Percentiles rank a stretch among this genome's conserved stretches.
Conservation (phyloP, 1,140 invertebrate genomes). For the Cydia strobilella region DNA sequence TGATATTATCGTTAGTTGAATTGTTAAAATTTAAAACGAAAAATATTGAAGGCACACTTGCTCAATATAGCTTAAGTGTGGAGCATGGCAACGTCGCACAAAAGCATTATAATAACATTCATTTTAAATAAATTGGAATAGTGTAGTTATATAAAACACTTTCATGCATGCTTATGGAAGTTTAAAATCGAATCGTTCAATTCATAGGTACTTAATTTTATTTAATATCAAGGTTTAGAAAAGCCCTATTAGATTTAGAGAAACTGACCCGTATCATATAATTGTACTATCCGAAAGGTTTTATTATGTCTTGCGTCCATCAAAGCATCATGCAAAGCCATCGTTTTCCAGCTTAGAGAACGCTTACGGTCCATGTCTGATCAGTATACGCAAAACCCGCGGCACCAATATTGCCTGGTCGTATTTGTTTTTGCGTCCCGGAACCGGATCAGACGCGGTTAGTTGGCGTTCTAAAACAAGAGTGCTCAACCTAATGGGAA, state of each 20-base stretch:
- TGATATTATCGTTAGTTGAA: conserved; percentile 10
- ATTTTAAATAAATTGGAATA: conserved; percentile 39
- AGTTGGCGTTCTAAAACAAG: conserved; percentile 14
- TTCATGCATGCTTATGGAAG: conserved; percentile 49
- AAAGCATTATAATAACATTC: conserved; percentile 50
- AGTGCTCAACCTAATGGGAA: conserved; percentile 51
- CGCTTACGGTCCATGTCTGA: background rate
- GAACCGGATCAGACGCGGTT: background rate
- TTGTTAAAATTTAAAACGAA: conserved; percentile 35
- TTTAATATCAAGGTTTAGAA: background rate
- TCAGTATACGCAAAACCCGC: background rate
- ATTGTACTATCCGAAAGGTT: conserved; percentile 5
- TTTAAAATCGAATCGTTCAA: background rate
- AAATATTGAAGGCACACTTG: conserved; percentile 43
- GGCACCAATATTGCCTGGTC: background rate
- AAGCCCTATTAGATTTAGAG: background rate
- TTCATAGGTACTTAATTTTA: conserved; percentile 7
- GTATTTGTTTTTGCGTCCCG: background rate
- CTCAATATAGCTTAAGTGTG: conserved; percentile 72
- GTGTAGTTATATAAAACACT: conserved; percentile 28
- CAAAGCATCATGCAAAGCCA: background rate
- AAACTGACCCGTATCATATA: conserved; percentile 1
- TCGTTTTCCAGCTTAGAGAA: conserved; percentile 7
- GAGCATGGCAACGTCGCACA: conserved; percentile 56
- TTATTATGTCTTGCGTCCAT: background rate